phyloP scores from a whole-genome alignment of 1,140 invertebrate genomes.

The Anastatus disparis region DNA sequence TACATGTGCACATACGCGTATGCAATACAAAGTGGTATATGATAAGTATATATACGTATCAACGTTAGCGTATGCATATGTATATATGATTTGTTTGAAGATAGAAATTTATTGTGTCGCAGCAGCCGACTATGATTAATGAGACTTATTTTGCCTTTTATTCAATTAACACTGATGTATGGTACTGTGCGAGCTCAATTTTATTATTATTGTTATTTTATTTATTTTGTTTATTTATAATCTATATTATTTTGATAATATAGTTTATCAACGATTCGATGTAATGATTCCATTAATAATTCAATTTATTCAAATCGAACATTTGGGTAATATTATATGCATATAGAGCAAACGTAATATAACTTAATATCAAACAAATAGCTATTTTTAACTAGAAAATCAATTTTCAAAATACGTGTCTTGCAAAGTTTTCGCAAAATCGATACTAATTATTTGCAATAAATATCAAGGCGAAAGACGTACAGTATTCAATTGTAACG shows the following conservation, averaged over 20 bases:
- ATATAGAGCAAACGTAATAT: too few relatives aligned
- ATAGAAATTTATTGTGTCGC: conserved; percentile 21
- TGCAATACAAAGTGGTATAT: too few relatives aligned
- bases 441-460: neutral
- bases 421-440: neutral
- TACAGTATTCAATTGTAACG: neutral
- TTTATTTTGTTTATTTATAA: neutral
- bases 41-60: too few relatives aligned
- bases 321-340: too few relatives aligned
- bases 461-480: neutral
- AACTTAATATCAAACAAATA: too few relatives aligned
- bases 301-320: too few relatives aligned
- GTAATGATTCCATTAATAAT: neutral
- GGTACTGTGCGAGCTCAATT: neutral
- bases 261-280: neutral
- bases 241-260: too few relatives aligned
- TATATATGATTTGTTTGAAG: neutral
- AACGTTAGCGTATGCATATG: too few relatives aligned
- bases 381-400: neutral
- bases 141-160: conserved; percentile 15
- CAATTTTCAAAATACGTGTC: too few relatives aligned
- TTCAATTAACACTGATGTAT: neutral
- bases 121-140: conserved; percentile 19
- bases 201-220: neutral
- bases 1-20: too few relatives aligned